Conservation (phyloP, 2,797 vertebrate genomes). For the Enteromius treurensis region DNA sequence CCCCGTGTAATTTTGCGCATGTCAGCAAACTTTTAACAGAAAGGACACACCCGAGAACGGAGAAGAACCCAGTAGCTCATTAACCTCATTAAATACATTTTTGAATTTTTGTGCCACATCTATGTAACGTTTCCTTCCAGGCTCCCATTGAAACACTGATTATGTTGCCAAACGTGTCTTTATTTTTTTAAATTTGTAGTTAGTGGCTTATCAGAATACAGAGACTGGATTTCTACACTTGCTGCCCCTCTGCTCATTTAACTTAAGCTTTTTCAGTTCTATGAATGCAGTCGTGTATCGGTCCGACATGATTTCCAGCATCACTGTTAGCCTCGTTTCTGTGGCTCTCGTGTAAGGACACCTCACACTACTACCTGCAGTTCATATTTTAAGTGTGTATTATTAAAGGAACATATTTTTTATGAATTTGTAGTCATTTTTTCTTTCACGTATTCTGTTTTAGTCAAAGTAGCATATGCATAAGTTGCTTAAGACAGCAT, state of each 20-base stretch:
- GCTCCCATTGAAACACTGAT: conserved; percentile 43
- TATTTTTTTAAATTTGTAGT: conserved; percentile 56
- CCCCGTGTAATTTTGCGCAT: conserved; percentile 55
- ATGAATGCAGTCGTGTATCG: conserved; percentile 58
- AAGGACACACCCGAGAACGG: conserved; percentile 63
- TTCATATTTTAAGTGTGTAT: conserved; percentile 86
- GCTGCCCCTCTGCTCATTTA: conserved; percentile 42
- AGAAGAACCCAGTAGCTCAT: conserved; percentile 55
- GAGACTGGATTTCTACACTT: conserved; percentile 22
- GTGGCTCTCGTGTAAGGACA: conserved; percentile 59
- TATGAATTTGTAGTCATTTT: conserved; percentile 88
- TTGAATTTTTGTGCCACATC: conserved; percentile 58
- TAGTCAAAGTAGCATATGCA: background rate
- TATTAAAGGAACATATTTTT: conserved; percentile 92
- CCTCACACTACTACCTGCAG: conserved; percentile 74
- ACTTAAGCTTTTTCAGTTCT: conserved; percentile 58
- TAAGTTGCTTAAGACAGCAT: background rate
- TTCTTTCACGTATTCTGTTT: conserved; percentile 62
- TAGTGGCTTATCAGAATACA: conserved; percentile 59
- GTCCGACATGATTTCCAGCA: conserved; percentile 51
- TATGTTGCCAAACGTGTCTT: conserved; percentile 60
- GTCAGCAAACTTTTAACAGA: conserved; percentile 56
- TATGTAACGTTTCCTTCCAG: conserved; percentile 34
- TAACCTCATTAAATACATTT: conserved; percentile 52
- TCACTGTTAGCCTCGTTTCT: conserved; percentile 46